Evolutionary conservation across 2,888 invertebrate genomes (phyloP), one percentile per base, ranked within the genome.

Genomic region (Criorhina ranunculi): DNA sequence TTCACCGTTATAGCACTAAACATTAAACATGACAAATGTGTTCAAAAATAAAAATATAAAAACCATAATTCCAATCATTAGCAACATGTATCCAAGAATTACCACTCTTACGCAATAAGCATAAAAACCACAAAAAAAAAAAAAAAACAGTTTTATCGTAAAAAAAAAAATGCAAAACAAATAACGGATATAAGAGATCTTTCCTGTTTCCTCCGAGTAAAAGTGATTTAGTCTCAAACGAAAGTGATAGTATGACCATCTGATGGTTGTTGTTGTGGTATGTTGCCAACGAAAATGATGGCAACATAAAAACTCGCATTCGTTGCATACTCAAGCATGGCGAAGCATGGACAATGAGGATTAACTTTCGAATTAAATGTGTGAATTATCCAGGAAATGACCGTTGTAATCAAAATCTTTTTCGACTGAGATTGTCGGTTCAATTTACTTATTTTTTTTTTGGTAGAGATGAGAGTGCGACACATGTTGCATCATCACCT

Each of bases 331-430:
- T 19, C 19, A 51, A 66, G 60, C 62, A 59, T 42, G 19, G 42
- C 24, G 24, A 60, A 37, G 67, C 75, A 80, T 80, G 67, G 53
- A 75, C 69, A 81, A 81, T 76, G 62, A 76, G 81, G 75, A 76
- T 64, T 49, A 46, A 76, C 75, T 64, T 75, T 69, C 69, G 5
- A 12, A 33, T 31, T 17, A 59, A 64, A 59, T 35, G 51, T 59
- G 79, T 76, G 37, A 81, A 81, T 76, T 75, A 70, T 76, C 76
- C 81, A 81, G 81, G 62, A 81, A 81, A 81, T 59, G 69, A 70
- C n/a, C 49, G 19, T n/a, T 60, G 75, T 29, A 69, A 75, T 69
- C 59, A 60, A 69, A 11, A 17, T 49, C 2, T 29, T 11, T 55
- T 49, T 24, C 49, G 49, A 42, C 33, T 33, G 19, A n/a, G 40